A percentile compares a stretch with the other conserved stretches of the same genome.
phyloP scores from a whole-genome alignment of 2,888 invertebrate genomes.

The Apocheima hispidaria region DNA sequence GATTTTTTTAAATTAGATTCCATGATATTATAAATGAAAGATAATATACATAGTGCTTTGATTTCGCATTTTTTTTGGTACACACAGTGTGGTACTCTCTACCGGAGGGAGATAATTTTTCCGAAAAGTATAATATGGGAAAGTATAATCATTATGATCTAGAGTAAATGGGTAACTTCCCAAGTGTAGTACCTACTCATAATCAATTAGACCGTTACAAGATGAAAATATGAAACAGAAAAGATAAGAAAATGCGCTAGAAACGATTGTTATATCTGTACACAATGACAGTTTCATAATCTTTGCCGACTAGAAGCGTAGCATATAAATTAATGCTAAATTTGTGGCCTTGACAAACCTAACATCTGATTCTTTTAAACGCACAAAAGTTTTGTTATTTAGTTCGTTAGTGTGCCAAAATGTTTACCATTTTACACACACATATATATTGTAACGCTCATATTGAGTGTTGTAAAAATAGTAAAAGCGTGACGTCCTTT shows the following conservation, averaged over 20 bases:
- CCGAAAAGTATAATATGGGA: too few species aligned
- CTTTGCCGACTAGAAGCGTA: slow-evolving; percentile 29
- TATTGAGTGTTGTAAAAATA: slow-evolving; percentile 14
- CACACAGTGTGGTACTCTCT: too few species aligned
- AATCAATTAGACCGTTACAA: background rate
- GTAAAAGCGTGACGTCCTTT: slow-evolving; percentile 25
- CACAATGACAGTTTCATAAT: slow-evolving; percentile 20
- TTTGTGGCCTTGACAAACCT: slow-evolving; percentile 28
- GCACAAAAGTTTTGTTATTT: slow-evolving; percentile 14
- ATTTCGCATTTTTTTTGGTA: too few species aligned
- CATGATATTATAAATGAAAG: too few species aligned
- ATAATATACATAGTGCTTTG: too few species aligned
- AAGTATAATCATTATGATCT: background rate
- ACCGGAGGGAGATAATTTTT: too few species aligned
- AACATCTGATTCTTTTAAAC: slow-evolving; percentile 26
- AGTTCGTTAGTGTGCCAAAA: slow-evolving; percentile 7
- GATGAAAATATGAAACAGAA: background rate
- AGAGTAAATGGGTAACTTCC: too few species aligned
- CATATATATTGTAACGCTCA: background rate
- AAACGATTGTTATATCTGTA: slow-evolving; percentile 7
- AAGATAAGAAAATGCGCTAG: background rate
- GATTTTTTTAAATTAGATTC: too few species aligned
- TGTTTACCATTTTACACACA: slow-evolving; percentile 5
- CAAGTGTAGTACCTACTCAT: too few species aligned
- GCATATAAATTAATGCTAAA: slow-evolving; percentile 29